These are phyloP conservation scores for Chelonoidis abingdonii DNA, from an alignment of 2,113 vertebrate genomes.

Conservation along the genomic window DNA sequence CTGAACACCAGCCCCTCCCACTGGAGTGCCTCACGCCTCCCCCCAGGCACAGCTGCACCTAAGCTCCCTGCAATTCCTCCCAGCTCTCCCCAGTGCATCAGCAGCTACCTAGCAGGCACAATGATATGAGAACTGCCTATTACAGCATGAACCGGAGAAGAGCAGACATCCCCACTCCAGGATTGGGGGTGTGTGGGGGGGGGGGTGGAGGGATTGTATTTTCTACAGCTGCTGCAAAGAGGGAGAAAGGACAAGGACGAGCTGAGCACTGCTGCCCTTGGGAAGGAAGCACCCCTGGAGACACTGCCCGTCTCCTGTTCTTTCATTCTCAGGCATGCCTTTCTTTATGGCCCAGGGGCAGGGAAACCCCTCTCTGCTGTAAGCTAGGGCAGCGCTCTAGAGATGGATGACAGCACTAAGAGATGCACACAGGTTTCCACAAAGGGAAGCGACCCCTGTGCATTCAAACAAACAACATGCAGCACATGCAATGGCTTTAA, in stretches of 20 bases:
- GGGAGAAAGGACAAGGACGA: accelerated
- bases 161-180: accelerated
- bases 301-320: accelerated
- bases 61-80: background rate
- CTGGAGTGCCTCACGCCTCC: background rate
- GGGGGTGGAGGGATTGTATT: accelerated
- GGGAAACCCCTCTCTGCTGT: background rate
- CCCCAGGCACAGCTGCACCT: background rate
- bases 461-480: constrained; percentile 7
- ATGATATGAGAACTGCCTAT: background rate
- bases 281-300: background rate
- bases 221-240: accelerated
- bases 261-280: background rate
- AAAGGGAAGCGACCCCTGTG: background rate
- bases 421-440: background rate
- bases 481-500: constrained; percentile 24
- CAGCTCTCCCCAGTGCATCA: background rate
- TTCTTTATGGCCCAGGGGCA: background rate
- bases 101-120: too few species aligned
- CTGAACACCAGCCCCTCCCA: background rate
- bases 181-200: accelerated
- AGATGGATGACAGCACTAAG: background rate
- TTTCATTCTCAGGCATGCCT: too few species aligned
- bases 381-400: background rate
- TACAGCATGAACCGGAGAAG: background rate